Percentiles rank a stretch among this genome's conserved stretches.
These are phyloP conservation scores for Seriola quinqueradiata DNA, from an alignment of 2,113 vertebrate genomes.

Conservation along the genomic window DNA sequence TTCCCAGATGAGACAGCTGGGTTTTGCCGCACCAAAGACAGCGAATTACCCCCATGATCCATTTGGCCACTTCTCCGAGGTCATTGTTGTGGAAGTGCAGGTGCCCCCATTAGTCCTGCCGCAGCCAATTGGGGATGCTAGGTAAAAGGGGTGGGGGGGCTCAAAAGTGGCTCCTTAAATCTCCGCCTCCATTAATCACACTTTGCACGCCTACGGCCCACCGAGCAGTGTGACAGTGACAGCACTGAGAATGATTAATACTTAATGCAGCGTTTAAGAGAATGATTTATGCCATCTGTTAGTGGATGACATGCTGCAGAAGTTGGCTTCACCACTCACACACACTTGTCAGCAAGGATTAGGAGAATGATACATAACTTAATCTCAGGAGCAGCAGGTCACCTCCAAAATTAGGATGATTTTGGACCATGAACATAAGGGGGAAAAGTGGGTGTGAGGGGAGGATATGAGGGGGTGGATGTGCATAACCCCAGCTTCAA, in stretches of 20 bases:
- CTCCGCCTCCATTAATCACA: constrained; percentile 86
- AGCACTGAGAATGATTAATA: constrained; percentile 88
- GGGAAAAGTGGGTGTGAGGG: constrained; percentile 56
- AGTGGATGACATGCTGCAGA: constrained; percentile 78
- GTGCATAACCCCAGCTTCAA: constrained; percentile 65
- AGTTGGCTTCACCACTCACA: constrained; percentile 77
- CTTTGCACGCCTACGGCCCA: constrained; percentile 77
- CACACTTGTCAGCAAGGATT: constrained; percentile 84
- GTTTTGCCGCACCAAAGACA: constrained; percentile 2
- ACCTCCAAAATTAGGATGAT: constrained; percentile 83
- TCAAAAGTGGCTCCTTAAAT: constrained; percentile 75
- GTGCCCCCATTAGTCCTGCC: constrained; percentile 44
- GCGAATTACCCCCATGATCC: constrained; percentile 70
- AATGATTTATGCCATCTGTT: constrained; percentile 90
- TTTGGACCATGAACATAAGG: constrained; percentile 72
- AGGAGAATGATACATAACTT: constrained; percentile 85
- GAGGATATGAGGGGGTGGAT: constrained; percentile 40
- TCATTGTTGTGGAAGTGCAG: constrained; percentile 64
- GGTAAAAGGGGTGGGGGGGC: constrained; percentile 66
- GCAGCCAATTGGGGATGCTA: constrained; percentile 50
- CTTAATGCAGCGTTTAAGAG: constrained; percentile 87
- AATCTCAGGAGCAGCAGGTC: constrained; percentile 81
- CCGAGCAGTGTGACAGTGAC: constrained; percentile 80
- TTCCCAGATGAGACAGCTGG: constrained; percentile 30
- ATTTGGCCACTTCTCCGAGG: constrained; percentile 65